Evolutionary conservation across 2,888 invertebrate species (phyloP).

Genomic region (Pristionchus arcanus): DNA sequence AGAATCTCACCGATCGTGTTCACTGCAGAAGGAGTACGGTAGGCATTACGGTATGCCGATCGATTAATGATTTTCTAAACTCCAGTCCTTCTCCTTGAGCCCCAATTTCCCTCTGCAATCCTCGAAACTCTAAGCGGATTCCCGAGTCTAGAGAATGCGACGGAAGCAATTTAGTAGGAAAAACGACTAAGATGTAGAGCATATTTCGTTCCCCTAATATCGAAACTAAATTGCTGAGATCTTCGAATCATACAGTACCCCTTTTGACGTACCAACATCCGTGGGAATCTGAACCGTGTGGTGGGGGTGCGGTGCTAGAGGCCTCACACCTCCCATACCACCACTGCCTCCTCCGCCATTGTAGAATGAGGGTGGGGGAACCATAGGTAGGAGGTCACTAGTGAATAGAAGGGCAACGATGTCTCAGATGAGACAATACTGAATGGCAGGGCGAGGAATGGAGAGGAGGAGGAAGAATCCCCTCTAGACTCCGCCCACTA

Average conservation of each 20-base stretch:
- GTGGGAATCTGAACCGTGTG: constrained; percentile 42
- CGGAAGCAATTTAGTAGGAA: background rate
- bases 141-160: background rate
- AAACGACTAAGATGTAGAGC: background rate
- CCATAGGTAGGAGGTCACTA: constrained; percentile 22
- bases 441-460: background rate
- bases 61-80: background rate
- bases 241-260: background rate
- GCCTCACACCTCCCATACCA: background rate
- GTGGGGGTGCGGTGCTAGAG: constrained; percentile 9
- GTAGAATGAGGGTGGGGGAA: constrained; percentile 12
- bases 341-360: background rate
- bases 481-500: background rate
- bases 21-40: constrained; percentile 59
- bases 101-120: background rate
- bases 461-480: background rate
- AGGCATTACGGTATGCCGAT: background rate
- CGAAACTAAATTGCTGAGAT: background rate
- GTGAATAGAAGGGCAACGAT: background rate
- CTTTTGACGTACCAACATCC: constrained; percentile 30
- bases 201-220: background rate
- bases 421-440: constrained; percentile 9
- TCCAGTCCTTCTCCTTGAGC: background rate
- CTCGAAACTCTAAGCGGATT: background rate
- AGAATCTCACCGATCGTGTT: constrained; percentile 68